These are phyloP conservation scores for Troides oblongomaculatus DNA, from an alignment of 2,888 invertebrate genomes.

Conservation along the genomic window DNA sequence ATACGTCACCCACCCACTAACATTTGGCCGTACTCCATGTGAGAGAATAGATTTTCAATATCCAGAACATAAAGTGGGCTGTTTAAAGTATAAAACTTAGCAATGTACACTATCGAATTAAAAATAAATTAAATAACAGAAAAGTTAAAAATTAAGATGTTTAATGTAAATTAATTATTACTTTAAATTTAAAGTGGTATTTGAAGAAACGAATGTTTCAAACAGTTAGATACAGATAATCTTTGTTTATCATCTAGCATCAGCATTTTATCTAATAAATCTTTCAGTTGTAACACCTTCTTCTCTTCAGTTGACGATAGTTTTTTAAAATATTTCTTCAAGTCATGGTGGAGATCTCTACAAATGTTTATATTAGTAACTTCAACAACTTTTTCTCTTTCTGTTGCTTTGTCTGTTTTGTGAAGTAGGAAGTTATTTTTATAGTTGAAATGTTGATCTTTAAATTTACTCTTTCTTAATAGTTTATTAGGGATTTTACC, in stretches of 20 bases:
- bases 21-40: too few species aligned
- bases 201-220: constrained; percentile 94
- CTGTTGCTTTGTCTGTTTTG: constrained; percentile 98
- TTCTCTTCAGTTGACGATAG: constrained; percentile 90
- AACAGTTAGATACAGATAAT: constrained; percentile 91
- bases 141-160: constrained; percentile 16
- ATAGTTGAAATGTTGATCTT: constrained; percentile 97
- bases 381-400: constrained; percentile 96
- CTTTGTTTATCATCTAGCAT: constrained; percentile 94
- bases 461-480: constrained; percentile 94
- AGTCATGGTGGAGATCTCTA: constrained; percentile 92
- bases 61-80: too few species aligned
- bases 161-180: constrained; percentile 35
- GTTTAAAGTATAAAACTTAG: too few species aligned
- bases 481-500: constrained; percentile 98
- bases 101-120: not conserved
- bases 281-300: constrained; percentile 94
- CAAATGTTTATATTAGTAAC: constrained; percentile 90
- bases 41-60: too few species aligned
- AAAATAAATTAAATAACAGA: constrained; percentile 5
- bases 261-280: constrained; percentile 94
- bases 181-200: constrained; percentile 50
- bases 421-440: constrained; percentile 97
- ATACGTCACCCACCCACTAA: too few species aligned
- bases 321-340: constrained; percentile 89